A percentile compares a stretch with the other conserved stretches of the same genome.
Evolutionary conservation across 2,888 invertebrate genomes (phyloP).

Genomic region (Tortrix viridana): DNA sequence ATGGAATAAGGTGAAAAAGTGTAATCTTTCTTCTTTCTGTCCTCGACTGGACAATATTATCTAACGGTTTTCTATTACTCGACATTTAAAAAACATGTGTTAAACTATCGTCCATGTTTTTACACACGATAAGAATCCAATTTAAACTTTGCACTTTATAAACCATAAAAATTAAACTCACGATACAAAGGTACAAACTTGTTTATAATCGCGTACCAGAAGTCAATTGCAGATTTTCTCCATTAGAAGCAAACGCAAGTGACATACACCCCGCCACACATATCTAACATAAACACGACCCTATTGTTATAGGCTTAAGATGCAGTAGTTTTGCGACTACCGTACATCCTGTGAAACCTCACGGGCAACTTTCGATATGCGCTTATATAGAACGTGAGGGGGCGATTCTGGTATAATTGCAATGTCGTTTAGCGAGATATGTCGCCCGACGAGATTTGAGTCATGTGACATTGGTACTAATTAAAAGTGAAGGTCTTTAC

Average conservation of each 20-base stretch:
- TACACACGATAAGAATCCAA: too few relatives aligned
- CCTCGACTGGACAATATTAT: too few relatives aligned
- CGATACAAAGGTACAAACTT: constrained; percentile 1
- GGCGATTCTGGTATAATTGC: constrained; percentile 28
- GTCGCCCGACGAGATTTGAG: constrained; percentile 27
- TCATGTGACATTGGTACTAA: constrained; percentile 18
- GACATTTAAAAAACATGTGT: too few relatives aligned
- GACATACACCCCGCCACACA: constrained; percentile 17
- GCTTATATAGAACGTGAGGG: constrained; percentile 32
- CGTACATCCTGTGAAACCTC: constrained; percentile 49
- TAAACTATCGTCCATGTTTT: too few relatives aligned
- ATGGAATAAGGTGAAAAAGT: too few relatives aligned
- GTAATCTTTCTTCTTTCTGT: too few relatives aligned
- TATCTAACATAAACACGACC: constrained; percentile 8
- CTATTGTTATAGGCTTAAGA: constrained; percentile 5
- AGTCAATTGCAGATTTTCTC: constrained; percentile 36
- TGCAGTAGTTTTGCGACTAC: background rate
- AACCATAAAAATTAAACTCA: background rate
- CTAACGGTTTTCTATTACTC: too few relatives aligned
- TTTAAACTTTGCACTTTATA: too few relatives aligned
- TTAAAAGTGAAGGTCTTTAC: background rate
- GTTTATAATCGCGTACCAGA: constrained; percentile 23
- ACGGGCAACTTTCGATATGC: constrained; percentile 48
- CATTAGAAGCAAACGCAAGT: constrained; percentile 24
- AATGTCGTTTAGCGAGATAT: constrained; percentile 10